These are phyloP conservation scores for Xerus inauris DNA, from an alignment of 2,113 vertebrate genomes.

Conservation along the genomic window DNA sequence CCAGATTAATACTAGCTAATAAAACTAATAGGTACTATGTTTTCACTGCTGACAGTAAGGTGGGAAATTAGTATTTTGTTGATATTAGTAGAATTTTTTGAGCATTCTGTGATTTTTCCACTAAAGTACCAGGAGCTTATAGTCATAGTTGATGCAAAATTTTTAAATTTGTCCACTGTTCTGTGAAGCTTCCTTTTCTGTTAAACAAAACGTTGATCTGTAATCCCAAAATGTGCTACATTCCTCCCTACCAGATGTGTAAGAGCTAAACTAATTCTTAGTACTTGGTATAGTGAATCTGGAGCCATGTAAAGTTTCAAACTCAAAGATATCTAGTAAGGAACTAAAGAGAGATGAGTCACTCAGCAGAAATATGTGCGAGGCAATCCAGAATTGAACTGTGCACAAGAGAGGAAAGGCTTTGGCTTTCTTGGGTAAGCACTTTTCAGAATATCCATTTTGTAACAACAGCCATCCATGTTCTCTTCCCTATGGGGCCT, in stretches of 20 bases:
- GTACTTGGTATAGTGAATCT: background rate
- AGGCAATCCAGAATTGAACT: background rate
- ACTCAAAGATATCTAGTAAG: background rate
- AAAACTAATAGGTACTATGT: background rate
- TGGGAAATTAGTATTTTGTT: background rate
- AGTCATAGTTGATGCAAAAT: background rate
- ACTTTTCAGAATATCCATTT: slow-evolving; percentile 5
- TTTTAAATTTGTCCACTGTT: background rate
- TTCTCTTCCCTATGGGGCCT: background rate
- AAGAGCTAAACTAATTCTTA: slow-evolving; percentile 8
- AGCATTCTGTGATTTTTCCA: background rate
- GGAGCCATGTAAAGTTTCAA: background rate
- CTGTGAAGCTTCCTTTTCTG: background rate
- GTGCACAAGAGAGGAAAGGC: background rate
- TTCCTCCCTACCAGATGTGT: background rate
- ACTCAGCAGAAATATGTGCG: background rate
- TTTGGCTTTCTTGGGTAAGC: background rate
- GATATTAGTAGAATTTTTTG: background rate
- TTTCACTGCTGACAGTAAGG: background rate
- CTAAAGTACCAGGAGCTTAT: background rate
- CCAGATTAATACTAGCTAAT: background rate
- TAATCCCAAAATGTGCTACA: background rate
- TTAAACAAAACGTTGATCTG: background rate
- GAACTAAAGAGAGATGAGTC: slow-evolving; percentile 7
- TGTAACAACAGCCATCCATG: background rate